Evolutionary conservation across 2,797 vertebrate genomes (phyloP), one percentile per base, ranked within the genome.

Genomic region (Onychomys torridus): DNA sequence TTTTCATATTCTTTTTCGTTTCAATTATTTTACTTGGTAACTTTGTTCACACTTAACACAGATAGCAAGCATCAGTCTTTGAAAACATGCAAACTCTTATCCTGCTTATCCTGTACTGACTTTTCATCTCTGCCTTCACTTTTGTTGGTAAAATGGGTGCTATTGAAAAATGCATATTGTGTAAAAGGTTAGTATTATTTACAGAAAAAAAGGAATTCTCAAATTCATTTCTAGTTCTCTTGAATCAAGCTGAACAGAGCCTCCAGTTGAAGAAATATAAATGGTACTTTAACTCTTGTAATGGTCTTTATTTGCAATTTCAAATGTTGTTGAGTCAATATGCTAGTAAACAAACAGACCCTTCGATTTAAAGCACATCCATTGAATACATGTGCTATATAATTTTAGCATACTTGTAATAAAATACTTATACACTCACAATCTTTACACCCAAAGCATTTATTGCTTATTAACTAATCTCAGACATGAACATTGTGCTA

Each of bases 1-100:
- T 23, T 67, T 91, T 82, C 73, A 43, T 89, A 81, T 5, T 69
- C 19, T 85, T 95, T 95, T 84, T 4, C 52, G 84, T 94, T 78
- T 88, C 32, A 52, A 37, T 25, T 78, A 7, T 57, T 65, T 96
- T 92, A 9, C 19, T 93, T 93, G 82, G 63, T 40, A 73, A 71
- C 21, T 84, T 65, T 93, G 21, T 95, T 55, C 9, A 82, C 1
- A 69, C 5, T 96, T 10, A 82, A 69, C 5, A 34, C 61, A 5
- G 86, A 63, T 23, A 90, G 55, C 14, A 89, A 86, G 32, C 37
- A 14, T 8, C 21, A 52, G 40, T 40, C 5, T 77, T 85, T 81
- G 73, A 91, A 81, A 43, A 11, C 19, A 76, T 37, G 21, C 40
- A 32, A 49, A 6, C 1, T 52, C 25, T 34, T 13, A 61, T 49